A percentile compares a stretch with the other conserved stretches of the same genome.
Evolutionary conservation across 2,888 invertebrate genomes (phyloP).

Genomic region (Drosophila paucipuncta): DNA sequence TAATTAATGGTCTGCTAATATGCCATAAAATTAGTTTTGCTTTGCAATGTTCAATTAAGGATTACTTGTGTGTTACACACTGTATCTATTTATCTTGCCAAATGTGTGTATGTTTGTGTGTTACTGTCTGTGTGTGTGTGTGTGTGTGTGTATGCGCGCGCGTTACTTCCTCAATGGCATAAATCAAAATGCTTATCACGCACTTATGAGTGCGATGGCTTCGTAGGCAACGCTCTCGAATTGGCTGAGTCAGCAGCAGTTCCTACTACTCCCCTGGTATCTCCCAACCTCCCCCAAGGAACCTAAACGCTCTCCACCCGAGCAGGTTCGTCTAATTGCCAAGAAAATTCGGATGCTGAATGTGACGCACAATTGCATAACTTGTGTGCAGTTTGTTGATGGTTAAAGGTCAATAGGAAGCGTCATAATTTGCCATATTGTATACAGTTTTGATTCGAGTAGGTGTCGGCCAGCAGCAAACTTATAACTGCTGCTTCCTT

Average conservation of each 20-base stretch:
- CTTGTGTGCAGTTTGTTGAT: slow-evolving; percentile 48
- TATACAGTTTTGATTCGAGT: slow-evolving; percentile 40
- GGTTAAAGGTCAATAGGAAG: slow-evolving; percentile 72
- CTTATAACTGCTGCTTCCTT: slow-evolving; percentile 14
- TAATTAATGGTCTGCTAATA: slow-evolving; percentile 79
- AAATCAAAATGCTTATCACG: slow-evolving; percentile 81
- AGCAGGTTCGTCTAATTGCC: slow-evolving; percentile 48
- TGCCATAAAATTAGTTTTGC: slow-evolving; percentile 77
- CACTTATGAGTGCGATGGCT: slow-evolving; percentile 62
- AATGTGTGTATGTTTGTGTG: slow-evolving; percentile 5
- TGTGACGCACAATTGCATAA: slow-evolving; percentile 72
- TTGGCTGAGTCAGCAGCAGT: slow-evolving; percentile 32
- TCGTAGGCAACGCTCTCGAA: slow-evolving; percentile 24
- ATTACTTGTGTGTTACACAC: slow-evolving; percentile 55
- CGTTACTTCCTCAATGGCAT: slow-evolving; percentile 66
- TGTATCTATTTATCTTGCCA: slow-evolving; percentile 44
- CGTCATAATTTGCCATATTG: slow-evolving; percentile 77
- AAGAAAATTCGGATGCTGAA: slow-evolving; percentile 52
- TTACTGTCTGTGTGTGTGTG: neutral
- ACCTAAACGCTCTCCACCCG: neutral
- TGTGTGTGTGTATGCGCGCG: slow-evolving; percentile 18
- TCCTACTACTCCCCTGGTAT: neutral
- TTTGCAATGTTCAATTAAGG: slow-evolving; percentile 77
- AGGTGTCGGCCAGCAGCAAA: neutral
- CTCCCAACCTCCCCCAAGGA: neutral